phyloP scores from a whole-genome alignment of 2,888 invertebrate genomes.

The Polia nebulosa region DNA sequence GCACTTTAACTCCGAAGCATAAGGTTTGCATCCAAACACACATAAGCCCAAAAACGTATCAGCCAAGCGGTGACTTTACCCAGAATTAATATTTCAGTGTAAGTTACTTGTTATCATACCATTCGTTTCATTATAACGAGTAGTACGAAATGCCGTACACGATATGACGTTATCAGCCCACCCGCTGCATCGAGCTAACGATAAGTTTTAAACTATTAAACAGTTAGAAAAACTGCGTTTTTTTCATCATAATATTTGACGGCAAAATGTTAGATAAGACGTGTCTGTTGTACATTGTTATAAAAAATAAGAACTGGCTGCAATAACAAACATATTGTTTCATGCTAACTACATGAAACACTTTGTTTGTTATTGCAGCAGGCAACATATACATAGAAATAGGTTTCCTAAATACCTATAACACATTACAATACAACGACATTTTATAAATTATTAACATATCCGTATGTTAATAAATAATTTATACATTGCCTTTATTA shows the following conservation, averaged over 20 bases:
- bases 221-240: constrained; percentile 9
- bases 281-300: neutral
- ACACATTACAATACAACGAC: too few species aligned
- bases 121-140: constrained; percentile 28
- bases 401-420: neutral
- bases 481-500: neutral
- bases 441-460: too few species aligned
- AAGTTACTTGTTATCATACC: constrained; percentile 37
- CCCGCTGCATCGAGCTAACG: constrained; percentile 20
- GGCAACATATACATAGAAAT: neutral
- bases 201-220: constrained; percentile 27
- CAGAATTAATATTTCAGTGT: constrained; percentile 8
- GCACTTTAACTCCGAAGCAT: too few species aligned
- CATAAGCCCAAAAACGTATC: neutral
- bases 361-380: neutral
- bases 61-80: too few species aligned
- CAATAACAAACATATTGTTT: neutral
- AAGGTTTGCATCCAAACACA: too few species aligned
- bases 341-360: neutral
- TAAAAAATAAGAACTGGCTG: too few species aligned
- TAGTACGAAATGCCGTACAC: constrained; percentile 30
- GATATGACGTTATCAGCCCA: constrained; percentile 30
- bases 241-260: constrained; percentile 10
- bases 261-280: neutral
- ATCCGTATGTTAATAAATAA: too few species aligned